phyloP scores from a whole-genome alignment of 2,888 invertebrate genomes.

The Aplocera efformata region DNA sequence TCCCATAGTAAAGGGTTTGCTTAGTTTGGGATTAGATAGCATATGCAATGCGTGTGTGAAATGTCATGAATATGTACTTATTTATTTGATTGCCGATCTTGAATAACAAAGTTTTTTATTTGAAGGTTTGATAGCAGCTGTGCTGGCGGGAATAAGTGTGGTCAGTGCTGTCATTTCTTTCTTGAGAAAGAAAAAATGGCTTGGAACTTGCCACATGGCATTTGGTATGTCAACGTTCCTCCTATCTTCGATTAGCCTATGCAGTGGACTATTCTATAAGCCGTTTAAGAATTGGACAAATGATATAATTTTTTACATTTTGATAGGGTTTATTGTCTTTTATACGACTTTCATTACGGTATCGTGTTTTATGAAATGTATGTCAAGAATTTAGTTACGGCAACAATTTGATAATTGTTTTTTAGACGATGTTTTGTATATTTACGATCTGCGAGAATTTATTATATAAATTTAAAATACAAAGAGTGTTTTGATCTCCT shows the following conservation, averaged over 20 bases:
- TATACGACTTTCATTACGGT: slow-evolving; percentile 39
- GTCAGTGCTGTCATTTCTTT: slow-evolving; percentile 33
- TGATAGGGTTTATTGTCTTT: slow-evolving; percentile 40
- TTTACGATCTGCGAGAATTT: too few relatives aligned
- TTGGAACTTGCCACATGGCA: slow-evolving; percentile 35
- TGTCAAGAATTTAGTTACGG: slow-evolving; percentile 29
- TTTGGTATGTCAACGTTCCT: slow-evolving; percentile 46
- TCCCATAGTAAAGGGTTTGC: too few relatives aligned
- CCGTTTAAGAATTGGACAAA: slow-evolving; percentile 39
- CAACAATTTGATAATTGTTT: background rate
- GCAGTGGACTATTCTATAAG: slow-evolving; percentile 32
- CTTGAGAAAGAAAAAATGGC: slow-evolving; percentile 6
- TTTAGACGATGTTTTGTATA: background rate
- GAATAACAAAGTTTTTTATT: too few relatives aligned
- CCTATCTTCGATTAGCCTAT: slow-evolving; percentile 41
- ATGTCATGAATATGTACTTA: too few relatives aligned
- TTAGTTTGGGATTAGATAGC: too few relatives aligned
- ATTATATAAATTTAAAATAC: too few relatives aligned
- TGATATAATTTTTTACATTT: slow-evolving; percentile 22
- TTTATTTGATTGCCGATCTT: too few relatives aligned
- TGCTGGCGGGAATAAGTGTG: slow-evolving; percentile 29
- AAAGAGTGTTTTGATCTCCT: too few relatives aligned
- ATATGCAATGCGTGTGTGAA: too few relatives aligned
- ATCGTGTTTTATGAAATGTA: slow-evolving; percentile 41
- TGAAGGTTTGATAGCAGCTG: slow-evolving; percentile 37